These are phyloP conservation scores for Scaptomyza flava DNA, from an alignment of 2,888 invertebrate species.

Conservation along the genomic window DNA sequence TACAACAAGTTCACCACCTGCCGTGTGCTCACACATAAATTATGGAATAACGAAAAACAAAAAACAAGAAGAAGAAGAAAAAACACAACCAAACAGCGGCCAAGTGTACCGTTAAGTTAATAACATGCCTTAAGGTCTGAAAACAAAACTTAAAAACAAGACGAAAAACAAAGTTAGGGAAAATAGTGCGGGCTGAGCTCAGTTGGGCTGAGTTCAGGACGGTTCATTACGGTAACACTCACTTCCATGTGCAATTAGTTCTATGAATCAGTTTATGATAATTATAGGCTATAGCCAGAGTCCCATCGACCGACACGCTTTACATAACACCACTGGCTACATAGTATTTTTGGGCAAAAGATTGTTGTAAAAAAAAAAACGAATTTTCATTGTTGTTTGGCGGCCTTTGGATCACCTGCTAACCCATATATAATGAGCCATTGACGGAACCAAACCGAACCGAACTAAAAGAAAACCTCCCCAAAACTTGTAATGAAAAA, in stretches of 20 bases:
- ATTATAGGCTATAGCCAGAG: slow-evolving; percentile 62
- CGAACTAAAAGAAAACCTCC: slow-evolving; percentile 12
- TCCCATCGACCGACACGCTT: slow-evolving; percentile 70
- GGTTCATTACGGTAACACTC: slow-evolving; percentile 68
- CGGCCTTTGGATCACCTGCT: slow-evolving; percentile 70
- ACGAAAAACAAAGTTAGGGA: slow-evolving; percentile 20
- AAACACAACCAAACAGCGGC: slow-evolving; percentile 56
- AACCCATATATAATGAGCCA: slow-evolving; percentile 80
- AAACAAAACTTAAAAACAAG: slow-evolving; percentile 48
- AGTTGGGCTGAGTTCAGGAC: slow-evolving; percentile 12
- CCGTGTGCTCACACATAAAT: slow-evolving; percentile 72
- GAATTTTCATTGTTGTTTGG: slow-evolving; percentile 50
- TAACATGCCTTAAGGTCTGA: slow-evolving; percentile 59
- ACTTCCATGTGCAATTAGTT: slow-evolving; percentile 76
- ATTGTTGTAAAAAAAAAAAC: no score
- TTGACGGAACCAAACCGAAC: slow-evolving; percentile 51
- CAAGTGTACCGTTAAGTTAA: slow-evolving; percentile 66
- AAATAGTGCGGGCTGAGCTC: slow-evolving; percentile 48
- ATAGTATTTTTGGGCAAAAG: slow-evolving; percentile 42
- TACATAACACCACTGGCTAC: slow-evolving; percentile 62
- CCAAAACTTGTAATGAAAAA: background rate
- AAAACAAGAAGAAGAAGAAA: background rate
- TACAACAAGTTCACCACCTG: slow-evolving; percentile 64
- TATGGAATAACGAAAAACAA: slow-evolving; percentile 48
- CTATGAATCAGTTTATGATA: slow-evolving; percentile 78